Evolutionary conservation across 2,888 invertebrate genomes (phyloP), one percentile per base, ranked within the genome.

Genomic region (Alcis repandata): DNA sequence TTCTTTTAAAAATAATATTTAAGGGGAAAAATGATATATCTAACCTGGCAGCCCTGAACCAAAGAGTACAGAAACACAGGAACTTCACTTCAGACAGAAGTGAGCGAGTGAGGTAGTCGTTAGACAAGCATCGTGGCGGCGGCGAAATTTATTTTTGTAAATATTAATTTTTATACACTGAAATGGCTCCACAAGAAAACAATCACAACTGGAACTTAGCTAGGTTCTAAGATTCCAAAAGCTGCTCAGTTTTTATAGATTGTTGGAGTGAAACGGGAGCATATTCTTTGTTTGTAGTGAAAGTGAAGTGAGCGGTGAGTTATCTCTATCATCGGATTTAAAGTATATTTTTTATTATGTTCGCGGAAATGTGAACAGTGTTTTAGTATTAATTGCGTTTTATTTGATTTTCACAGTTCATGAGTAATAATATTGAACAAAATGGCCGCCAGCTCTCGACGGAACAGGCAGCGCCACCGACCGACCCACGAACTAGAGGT

Each of bases 391-490:
- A 36, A 51, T 51, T 38, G 6, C 36, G 51, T 51, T 13, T 51
- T 51, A 19, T 54, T 52, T 68, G n/a, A 33, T 59, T 62, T 48
- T 54, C 52, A 51, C 66, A 80, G 77, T 79, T 72, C 73, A 87
- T 86, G 86, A 81, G 73, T 78, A 79, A 71, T 61, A 78, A 52
- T 63, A 76, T 54, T 65, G 78, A 79, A 71, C 82, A 87, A 84
- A 83, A 87, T 87, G 89, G 88, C 86, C 80, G 84, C 77, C 87
- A 84, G 79, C 80, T 82, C 68, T 68, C 78, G 62, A 76, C 81
- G 67, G 78, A 77, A 69, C 82, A 77, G 64, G 73, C 75, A 68
- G 72, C 79, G 74, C 76, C 80, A 66, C 72, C 80, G 60, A 68
- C 78, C 6, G 80, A 82, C 60, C 75, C 79, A 20, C 72, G 81